phyloP scores from a whole-genome alignment of 35 echinoderm and acorn worm species.

The Amphiura filiformis region DNA sequence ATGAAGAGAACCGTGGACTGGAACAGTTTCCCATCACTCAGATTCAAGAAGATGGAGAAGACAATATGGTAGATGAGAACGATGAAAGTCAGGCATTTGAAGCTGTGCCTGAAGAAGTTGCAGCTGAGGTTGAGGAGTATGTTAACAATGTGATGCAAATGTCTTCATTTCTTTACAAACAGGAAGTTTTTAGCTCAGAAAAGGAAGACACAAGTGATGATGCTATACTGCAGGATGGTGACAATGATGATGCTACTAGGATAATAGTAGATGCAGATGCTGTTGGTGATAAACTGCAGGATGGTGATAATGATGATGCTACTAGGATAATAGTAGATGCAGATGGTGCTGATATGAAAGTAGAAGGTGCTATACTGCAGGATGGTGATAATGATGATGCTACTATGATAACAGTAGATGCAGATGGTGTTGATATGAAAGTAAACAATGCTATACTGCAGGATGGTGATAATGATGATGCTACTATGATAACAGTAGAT shows the following conservation, averaged over 20 bases:
- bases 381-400: too few relatives aligned
- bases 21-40: conserved; percentile 25
- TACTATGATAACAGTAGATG: too few relatives aligned
- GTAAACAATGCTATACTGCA: too few relatives aligned
- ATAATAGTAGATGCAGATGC: too few relatives aligned
- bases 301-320: background rate
- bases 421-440: too few relatives aligned
- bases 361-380: too few relatives aligned
- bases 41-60: conserved; percentile 21
- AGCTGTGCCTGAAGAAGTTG: conserved; percentile 6
- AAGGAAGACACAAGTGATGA: background rate
- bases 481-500: background rate
- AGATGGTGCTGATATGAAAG: too few relatives aligned
- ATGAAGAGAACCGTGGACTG: conserved; percentile 14
- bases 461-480: background rate
- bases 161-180: background rate
- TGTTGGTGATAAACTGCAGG: background rate
- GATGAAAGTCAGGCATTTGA: conserved; percentile 36
- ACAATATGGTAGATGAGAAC: background rate
- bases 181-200: background rate
- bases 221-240: background rate
- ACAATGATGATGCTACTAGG: background rate
- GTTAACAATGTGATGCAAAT: background rate
- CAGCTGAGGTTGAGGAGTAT: background rate
- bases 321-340: too few relatives aligned